These are phyloP conservation scores for Hemibagrus wyckioides DNA, from an alignment of 2,113 vertebrate species.

Conservation along the genomic window DNA sequence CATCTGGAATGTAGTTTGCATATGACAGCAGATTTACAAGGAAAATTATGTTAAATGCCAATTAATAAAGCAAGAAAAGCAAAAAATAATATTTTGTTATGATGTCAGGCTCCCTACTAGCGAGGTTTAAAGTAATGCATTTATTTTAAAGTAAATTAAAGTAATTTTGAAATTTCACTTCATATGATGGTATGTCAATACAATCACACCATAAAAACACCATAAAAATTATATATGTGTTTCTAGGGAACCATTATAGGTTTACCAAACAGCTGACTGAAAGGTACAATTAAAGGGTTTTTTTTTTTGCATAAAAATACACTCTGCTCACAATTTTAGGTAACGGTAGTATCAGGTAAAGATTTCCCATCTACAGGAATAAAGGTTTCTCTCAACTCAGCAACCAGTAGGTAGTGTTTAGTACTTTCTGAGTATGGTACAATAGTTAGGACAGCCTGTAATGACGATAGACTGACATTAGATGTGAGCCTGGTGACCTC, in stretches of 20 bases:
- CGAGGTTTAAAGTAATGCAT: not conserved
- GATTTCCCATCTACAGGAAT: not conserved
- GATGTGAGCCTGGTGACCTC: constrained; percentile 53
- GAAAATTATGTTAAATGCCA: not conserved
- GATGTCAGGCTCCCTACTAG: not conserved
- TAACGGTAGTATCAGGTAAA: not conserved
- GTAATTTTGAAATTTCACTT: not conserved
- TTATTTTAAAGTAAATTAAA: too few species aligned
- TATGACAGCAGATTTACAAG: not conserved
- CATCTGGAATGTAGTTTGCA: not conserved
- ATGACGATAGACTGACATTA: not conserved
- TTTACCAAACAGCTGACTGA: not conserved
- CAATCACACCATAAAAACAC: not conserved
- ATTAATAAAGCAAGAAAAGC: not conserved
- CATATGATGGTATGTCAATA: not conserved
- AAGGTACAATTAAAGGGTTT: not conserved
- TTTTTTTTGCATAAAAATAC: not conserved
- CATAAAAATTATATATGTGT: not conserved
- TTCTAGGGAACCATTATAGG: not conserved
- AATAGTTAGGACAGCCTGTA: not conserved
- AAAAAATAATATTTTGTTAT: not conserved
- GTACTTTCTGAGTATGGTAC: not conserved
- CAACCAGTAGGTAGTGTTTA: not conserved
- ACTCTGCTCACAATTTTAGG: not conserved
- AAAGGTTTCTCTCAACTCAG: not conserved